Base-by-base conservation (phyloP, 2,888 invertebrate species). In the Ornithoptera priamus region DNA sequence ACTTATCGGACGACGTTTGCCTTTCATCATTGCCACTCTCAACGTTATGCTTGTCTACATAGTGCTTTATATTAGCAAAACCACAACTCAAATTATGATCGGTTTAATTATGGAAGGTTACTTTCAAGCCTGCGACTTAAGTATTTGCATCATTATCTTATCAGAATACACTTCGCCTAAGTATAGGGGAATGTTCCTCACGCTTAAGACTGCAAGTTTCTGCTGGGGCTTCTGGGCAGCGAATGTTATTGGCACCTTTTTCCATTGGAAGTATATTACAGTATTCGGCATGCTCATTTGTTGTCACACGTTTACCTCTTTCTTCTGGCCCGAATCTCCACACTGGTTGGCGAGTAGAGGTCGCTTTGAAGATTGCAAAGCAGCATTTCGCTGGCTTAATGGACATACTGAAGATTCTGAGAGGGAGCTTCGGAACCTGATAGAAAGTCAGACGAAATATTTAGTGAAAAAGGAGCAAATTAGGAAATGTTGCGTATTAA, bases 161-260 rank as follows among this genome's bases (percentile, higher is more conserved):
- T 78, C 81, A 0, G 86, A 86, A 69, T 86, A 84, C 72, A 77
- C 81, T 0, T 80, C 82, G 58, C 82, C 86, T 1, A 78, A 78
- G 24, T 83, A 85, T 61, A 76, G 86, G 64, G 85, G 85, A 8
- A 73, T 85, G 24, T 84, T 85, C 62, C 78, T 82, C 74, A 78
- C 83, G 68, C 79, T 85, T 17, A 83, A 85, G 74, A 81, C 84
- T 0, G 84, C 84, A 1, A 78, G 83, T 66, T 79, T 81, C 64
- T 82, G 81, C 70, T 86, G 83, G 81, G 86, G 85, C 0, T 81
- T 86, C 3, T 86, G 85, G 85, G 77, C 82, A 2, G 80, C 86
- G 0, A 85, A 86, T 73, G 78, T 81, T 1, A 80, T 84, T 0
- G 85, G 85, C 30, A 83, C 84, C 2, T 86, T 82, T 68, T 80